Evolutionary conservation across 30 jellyfish, hydroid and myxozoan species (phyloP), one percentile per base, ranked within the genome.

Genomic region (Aurelia aurita complex sp. Pacific): DNA sequence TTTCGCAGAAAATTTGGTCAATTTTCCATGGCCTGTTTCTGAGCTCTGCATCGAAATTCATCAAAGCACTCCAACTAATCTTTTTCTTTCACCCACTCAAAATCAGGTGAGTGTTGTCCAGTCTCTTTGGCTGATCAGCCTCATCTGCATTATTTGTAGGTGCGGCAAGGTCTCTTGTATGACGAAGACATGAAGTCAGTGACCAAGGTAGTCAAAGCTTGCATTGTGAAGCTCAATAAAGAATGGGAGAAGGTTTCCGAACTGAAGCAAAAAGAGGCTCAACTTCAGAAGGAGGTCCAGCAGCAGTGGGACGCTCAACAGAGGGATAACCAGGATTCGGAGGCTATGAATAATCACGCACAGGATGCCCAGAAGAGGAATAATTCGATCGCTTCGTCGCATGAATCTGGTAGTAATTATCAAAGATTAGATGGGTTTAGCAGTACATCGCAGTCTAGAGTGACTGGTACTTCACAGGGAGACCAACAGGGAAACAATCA

Each of bases 141-240:
- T 84, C 93, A 84, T 84, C 93, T 84, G 93, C 75, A 61, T 61
- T 83, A 65, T 82, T 88, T 89, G 69, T 82, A 89, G 97, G 97
- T 89, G 69, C 80, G 86, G 89, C 91, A 73, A 64, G 97, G 97
- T 13, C 74, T 89, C 79, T 88, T 89, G 42, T 81, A 78, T 54
- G 97, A 89, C 46, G 97, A 89, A 1, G 97, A 89, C 66, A 86
- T 77, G 68, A 89, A 76, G 38, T 76, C 87, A n/a, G 91, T 89
- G 60, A 88, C 97, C 77, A 89, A 89, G 69, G 88, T 88, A 4
- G 97, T 89, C 52, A 76, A 80, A 34, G 91, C 94, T 3, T 81
- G 92, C 78, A 89, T 89, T 63, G 64, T 16, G 16, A 78, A 82
- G 74, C 89, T 89, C 67, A 90, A 65, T n/a, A 90, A 79, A 52